Evolutionary conservation across 2,888 invertebrate species (phyloP), one percentile per base, ranked within the genome.

Genomic region (Ochropacha duplaris): DNA sequence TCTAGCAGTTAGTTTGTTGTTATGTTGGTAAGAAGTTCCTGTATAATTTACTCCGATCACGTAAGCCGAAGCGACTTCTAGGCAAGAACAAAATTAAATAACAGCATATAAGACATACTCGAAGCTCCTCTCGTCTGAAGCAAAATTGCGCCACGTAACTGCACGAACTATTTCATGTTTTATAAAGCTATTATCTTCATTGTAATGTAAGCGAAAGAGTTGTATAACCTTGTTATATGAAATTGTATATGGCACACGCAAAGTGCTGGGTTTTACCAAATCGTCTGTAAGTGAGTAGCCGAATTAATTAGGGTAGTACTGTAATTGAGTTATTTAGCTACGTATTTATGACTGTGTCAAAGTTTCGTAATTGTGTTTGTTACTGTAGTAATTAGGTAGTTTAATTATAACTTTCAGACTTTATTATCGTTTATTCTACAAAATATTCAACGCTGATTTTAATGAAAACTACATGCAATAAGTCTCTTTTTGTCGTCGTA

Each of bases 261-360:
- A 44, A 44, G 44, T 44, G 16, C 19, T 44, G 44, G 44, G 44
- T 9, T 19, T 44, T 44, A 19, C 44, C 44, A 44, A 44, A 36
- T 36, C n/a, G 36, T n/a, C n/a, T n/a, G 36, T 36, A 44, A 44
- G 44, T 44, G 44, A 2, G 19, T 39, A n/a, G 44, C 44, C 6
- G 9, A 19, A 44, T 44, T 44, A 44, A 44, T 44, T 44, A 44
- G 44, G 9, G 44, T 44, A 44, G 19, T 44, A 44, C 44, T 44
- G 44, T 44, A 44, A 44, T 44, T 44, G 44, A 44, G 44, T 44
- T 44, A 44, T 44, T 44, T 44, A 44, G 44, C 44, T 44, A 44
- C 19, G 9, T 44, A 19, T 44, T 44, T 44, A 44, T 44, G 44
- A 44, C 44, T 44, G 44, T 44, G 44, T 44, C 9, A 44, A 44